Conservation (phyloP, 2,113 vertebrate species). For the Willisornis vidua region DNA sequence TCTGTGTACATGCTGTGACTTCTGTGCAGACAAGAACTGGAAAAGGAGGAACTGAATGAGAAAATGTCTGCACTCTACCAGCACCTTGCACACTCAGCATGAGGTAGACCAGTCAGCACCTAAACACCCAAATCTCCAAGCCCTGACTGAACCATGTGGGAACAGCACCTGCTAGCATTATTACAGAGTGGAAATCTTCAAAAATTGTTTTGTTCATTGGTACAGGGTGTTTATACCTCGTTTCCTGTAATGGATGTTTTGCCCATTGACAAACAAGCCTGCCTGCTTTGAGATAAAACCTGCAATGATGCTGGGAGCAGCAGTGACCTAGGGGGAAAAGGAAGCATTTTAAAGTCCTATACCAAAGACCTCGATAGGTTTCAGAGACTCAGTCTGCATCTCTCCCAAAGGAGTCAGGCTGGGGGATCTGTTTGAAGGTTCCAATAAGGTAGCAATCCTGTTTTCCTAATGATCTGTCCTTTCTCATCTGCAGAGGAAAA, state of each 20-base stretch:
- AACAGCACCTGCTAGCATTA: not conserved
- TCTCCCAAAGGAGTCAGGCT: not conserved
- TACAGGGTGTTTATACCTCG: not conserved
- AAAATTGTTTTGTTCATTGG: not conserved
- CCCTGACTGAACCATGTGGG: not conserved
- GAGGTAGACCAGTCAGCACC: not conserved
- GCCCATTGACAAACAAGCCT: not conserved
- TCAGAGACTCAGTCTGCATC: not conserved
- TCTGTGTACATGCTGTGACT: not conserved
- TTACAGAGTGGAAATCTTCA: not conserved
- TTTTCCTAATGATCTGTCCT: slow-evolving; percentile 12
- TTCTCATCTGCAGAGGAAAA: slow-evolving; percentile 18
- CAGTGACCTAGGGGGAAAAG: not conserved
- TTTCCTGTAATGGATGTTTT: not conserved
- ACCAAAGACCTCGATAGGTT: not conserved
- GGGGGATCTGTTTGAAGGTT: not conserved
- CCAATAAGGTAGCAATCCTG: not conserved
- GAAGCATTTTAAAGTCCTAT: not conserved
- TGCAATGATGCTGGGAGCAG: not conserved
- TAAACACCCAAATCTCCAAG: not conserved
- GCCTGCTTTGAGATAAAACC: not conserved
- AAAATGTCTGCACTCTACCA: not conserved
- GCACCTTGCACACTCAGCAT: not conserved
- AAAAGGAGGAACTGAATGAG: not conserved
- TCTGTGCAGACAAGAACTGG: not conserved